Conservation (phyloP, 1,140 invertebrate species). For the Drosophila mojavensis region DNA sequence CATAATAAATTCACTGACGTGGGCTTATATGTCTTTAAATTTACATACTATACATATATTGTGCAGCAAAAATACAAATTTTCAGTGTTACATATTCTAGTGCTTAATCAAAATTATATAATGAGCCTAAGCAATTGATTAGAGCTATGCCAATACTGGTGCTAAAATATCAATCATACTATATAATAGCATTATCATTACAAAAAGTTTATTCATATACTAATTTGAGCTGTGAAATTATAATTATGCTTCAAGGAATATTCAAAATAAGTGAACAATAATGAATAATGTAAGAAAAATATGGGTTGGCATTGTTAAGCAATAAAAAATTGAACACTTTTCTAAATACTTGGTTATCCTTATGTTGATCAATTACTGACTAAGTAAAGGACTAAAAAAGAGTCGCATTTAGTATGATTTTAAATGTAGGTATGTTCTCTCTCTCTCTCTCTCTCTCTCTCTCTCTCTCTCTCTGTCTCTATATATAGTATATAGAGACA, state of each 20-base stretch:
- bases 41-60: constrained; percentile 75
- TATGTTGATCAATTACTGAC: no score
- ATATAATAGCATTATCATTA: not conserved
- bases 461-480: no score
- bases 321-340: no score
- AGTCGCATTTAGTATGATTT: no score
- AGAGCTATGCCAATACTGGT: constrained; percentile 33
- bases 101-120: constrained; percentile 65
- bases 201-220: constrained; percentile 9
- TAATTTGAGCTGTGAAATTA: constrained; percentile 14
- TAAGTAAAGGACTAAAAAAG: no score
- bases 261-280: constrained; percentile 12
- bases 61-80: constrained; percentile 71
- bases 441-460: no score
- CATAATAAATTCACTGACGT: constrained; percentile 84
- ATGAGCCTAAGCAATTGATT: constrained; percentile 44
- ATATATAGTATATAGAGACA: no score
- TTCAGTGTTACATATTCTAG: constrained; percentile 64
- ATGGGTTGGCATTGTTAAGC: not conserved
- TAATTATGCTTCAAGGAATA: not conserved
- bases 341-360: no score
- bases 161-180: constrained; percentile 22
- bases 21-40: constrained; percentile 82
- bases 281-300: constrained; percentile 30
- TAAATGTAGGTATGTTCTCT: no score